Evolutionary conservation across 2,797 vertebrate species (phyloP).

Genomic region (Dermochelys coriacea): DNA sequence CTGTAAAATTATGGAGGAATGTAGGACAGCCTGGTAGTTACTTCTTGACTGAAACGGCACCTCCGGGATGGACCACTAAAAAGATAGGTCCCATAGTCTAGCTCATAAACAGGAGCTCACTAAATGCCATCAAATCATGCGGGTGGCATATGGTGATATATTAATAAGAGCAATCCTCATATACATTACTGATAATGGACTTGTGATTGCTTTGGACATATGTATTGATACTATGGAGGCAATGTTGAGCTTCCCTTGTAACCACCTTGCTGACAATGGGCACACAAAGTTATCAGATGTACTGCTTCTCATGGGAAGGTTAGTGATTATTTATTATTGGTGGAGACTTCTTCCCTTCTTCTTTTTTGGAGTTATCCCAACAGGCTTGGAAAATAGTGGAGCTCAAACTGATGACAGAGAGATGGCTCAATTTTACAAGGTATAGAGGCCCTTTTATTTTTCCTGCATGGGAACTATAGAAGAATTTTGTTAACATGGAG

Average conservation of each 20-base stretch:
- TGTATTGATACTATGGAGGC: not conserved
- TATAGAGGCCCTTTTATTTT: not conserved
- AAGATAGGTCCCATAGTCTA: not conserved
- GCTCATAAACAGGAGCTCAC: not conserved
- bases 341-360: not conserved
- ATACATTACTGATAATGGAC: not conserved
- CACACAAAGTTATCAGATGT: accelerated
- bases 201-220: not conserved
- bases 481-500: not conserved
- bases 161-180: too few relatives aligned
- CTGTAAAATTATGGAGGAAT: not conserved
- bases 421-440: not conserved
- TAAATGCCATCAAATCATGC: not conserved
- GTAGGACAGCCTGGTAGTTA: not conserved
- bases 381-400: not conserved
- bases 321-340: not conserved
- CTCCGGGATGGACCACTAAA: not conserved
- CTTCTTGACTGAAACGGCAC: not conserved
- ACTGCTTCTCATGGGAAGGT: not conserved
- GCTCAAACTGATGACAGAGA: not conserved
- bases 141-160: not conserved
- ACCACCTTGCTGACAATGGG: not conserved
- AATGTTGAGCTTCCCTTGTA: not conserved
- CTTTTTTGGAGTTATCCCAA: not conserved
- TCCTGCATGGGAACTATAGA: not conserved